Evolutionary conservation across 1,140 invertebrate genomes (phyloP).

Genomic region (Tenebrio molitor): DNA sequence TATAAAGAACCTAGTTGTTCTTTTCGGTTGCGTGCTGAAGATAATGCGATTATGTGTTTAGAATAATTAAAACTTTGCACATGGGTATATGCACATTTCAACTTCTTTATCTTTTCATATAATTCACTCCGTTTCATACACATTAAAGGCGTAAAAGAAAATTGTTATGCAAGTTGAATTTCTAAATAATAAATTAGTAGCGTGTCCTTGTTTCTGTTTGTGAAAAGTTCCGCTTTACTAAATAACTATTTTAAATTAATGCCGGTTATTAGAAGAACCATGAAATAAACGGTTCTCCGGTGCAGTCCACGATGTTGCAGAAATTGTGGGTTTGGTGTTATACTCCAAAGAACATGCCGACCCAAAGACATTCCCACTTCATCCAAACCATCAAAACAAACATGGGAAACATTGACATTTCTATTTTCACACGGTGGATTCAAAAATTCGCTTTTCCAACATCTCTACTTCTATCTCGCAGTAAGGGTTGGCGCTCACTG

Average conservation of each 20-base stretch:
- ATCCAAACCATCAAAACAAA: too few species aligned
- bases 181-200: slow-evolving; percentile 46
- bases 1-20: slow-evolving; percentile 40
- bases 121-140: slow-evolving; percentile 36
- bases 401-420: too few species aligned
- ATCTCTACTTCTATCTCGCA: too few species aligned
- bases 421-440: too few species aligned
- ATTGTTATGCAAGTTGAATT: slow-evolving; percentile 43
- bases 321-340: slow-evolving; percentile 45
- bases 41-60: slow-evolving; percentile 38
- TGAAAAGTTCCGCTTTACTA: slow-evolving; percentile 50
- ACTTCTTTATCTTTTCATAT: slow-evolving; percentile 41
- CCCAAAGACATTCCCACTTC: too few species aligned
- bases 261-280: slow-evolving; percentile 43
- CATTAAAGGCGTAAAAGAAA: slow-evolving; percentile 34
- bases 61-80: slow-evolving; percentile 44
- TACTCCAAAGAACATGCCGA: slow-evolving; percentile 36
- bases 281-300: slow-evolving; percentile 38
- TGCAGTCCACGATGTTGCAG: slow-evolving; percentile 42
- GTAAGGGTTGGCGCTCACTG: too few species aligned
- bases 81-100: slow-evolving; percentile 32
- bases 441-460: too few species aligned
- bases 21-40: slow-evolving; percentile 40
- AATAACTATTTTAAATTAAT: slow-evolving; percentile 48
- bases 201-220: slow-evolving; percentile 47